A percentile compares a stretch with the other conserved stretches of the same genome.
Conservation (phyloP, 2,113 vertebrate species). For the Neolamprologus caudopunctatus region DNA sequence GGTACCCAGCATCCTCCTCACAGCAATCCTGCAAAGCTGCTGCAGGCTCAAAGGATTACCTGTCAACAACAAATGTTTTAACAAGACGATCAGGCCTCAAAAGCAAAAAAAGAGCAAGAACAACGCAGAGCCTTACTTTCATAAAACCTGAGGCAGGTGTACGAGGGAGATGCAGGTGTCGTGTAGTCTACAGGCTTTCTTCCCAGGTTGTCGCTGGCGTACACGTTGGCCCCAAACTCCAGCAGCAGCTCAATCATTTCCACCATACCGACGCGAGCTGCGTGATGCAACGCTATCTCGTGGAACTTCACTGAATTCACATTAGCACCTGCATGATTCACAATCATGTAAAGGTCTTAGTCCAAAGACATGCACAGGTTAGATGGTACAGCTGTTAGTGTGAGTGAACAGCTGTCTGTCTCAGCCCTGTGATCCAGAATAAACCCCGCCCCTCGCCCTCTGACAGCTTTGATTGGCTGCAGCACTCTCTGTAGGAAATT, state of each 20-base stretch:
- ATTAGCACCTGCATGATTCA: constrained; percentile 71
- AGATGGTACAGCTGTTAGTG: background rate
- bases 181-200: constrained; percentile 79
- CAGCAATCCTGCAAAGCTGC: constrained; percentile 80
- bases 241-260: constrained; percentile 83
- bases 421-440: background rate
- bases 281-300: constrained; percentile 84
- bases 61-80: constrained; percentile 12
- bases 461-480: background rate
- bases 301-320: constrained; percentile 88
- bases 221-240: constrained; percentile 82
- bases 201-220: constrained; percentile 76
- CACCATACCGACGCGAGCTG: constrained; percentile 72
- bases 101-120: background rate
- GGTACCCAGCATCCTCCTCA: constrained; percentile 71
- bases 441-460: background rate
- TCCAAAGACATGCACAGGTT: background rate
- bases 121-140: constrained; percentile 68
- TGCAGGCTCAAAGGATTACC: constrained; percentile 79
- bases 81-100: background rate
- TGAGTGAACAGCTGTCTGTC: background rate
- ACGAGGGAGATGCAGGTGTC: constrained; percentile 60
- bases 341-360: background rate
- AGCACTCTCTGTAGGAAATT: background rate
- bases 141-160: constrained; percentile 73